These are phyloP conservation scores for Cheirogaleus medius DNA, from an alignment of 2,113 vertebrate genomes.

Conservation along the genomic window DNA sequence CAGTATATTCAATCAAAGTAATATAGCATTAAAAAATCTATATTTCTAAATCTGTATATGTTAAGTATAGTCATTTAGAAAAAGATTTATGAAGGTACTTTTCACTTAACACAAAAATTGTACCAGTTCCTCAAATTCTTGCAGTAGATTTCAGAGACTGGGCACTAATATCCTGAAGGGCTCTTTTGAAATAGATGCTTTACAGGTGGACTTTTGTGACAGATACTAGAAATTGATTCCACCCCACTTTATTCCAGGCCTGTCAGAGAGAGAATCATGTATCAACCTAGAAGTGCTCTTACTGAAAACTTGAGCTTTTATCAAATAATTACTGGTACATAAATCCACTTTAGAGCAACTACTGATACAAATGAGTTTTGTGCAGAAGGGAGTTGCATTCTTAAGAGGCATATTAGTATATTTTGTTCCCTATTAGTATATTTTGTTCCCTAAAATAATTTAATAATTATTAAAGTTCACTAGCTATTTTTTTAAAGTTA, in stretches of 20 bases:
- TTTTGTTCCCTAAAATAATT: neutral
- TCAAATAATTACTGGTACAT: neutral
- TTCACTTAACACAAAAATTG: neutral
- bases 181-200: neutral
- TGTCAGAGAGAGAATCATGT: neutral
- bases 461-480: neutral
- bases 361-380: neutral
- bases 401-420: neutral
- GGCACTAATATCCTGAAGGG: neutral
- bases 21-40: neutral
- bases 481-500: neutral
- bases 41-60: neutral
- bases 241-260: neutral
- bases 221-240: neutral
- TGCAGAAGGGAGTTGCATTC: neutral
- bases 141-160: neutral
- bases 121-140: neutral
- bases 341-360: neutral
- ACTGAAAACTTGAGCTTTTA: neutral
- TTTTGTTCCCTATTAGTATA: neutral
- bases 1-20: neutral
- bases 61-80: neutral
- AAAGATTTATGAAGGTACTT: neutral
- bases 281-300: constrained; percentile 17
- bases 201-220: neutral